Evolutionary conservation across 2,113 vertebrate species (phyloP), one percentile per base, ranked within the genome.

Genomic region (Megaptera novaeangliae): DNA sequence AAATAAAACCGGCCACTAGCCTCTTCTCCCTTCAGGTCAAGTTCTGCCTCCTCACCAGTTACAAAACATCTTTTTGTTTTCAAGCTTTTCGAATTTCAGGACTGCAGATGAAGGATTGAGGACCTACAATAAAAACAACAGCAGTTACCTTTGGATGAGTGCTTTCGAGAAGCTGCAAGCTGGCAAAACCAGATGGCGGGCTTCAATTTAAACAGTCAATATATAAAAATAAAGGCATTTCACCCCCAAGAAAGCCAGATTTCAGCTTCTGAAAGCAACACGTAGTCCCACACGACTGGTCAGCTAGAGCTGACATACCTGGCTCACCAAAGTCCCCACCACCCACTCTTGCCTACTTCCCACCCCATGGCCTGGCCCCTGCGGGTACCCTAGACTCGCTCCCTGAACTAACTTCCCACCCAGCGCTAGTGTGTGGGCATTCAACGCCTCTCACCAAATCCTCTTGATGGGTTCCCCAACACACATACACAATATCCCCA

Each of bases 1-100:
- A 15, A 36, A 31, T 0, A 21, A 34, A 11, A 29, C 39, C 0
- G 10, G 11, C 14, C 49, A 17, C 6, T 1, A 2, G 91, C 25
- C 69, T 59, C 41, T 20, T 34, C 71, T 27, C 36, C 46, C 29
- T 49, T 20, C n/a, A 5, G 68, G 77, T 75, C 63, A 74, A 57
- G 36, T 59, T 57, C 77, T 59, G 78, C 68, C 34, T 3, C 34
- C 34, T 63, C 29, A 14, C n/a, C 18, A 6, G 17, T 63, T 46
- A 86, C 8, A 5, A 74, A 72, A 69, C 6, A 55, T 13, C 8
- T 55, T 83, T 75, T 25, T 23, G 34, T 75, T 52, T 89, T 74
- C 52, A 63, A 80, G 86, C 68, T 59, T 95, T 93, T 57, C 14
- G 1, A 61, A 81, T 63, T 85, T 77, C 59, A 63, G 57, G 63